These are phyloP conservation scores for Catharus minimus DNA, from an alignment of 2,113 vertebrate genomes.

Conservation along the genomic window DNA sequence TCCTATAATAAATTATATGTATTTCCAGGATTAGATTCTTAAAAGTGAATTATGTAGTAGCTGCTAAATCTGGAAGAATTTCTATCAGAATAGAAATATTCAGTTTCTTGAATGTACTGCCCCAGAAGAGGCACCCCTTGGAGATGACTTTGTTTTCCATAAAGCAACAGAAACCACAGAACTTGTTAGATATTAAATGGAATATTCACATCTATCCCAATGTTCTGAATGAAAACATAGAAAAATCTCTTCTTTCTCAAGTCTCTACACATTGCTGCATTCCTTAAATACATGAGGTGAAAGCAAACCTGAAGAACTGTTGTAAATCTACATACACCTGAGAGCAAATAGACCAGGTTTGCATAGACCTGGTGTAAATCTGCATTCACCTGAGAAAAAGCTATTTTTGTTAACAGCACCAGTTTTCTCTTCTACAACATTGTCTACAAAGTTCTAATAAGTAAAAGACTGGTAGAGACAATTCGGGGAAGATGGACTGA, in stretches of 20 bases:
- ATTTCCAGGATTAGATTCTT: not conserved
- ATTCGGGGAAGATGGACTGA: not conserved
- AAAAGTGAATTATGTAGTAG: not conserved
- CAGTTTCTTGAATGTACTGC: not conserved
- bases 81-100: not conserved
- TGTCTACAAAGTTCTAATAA: not conserved
- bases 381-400: not conserved
- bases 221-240: not conserved
- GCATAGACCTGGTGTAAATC: not conserved
- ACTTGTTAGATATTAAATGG: not conserved
- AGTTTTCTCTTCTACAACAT: not conserved
- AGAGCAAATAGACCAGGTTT: not conserved
- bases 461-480: not conserved
- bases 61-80: not conserved
- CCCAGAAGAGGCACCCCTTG: not conserved
- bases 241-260: not conserved
- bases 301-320: not conserved
- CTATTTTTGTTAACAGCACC: not conserved
- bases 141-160: not conserved
- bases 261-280: not conserved
- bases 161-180: conserved; percentile 1
- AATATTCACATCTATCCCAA: not conserved
- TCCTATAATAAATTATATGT: not conserved
- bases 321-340: not conserved
- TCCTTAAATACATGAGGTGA: not conserved